phyloP scores from a whole-genome alignment of 1,140 invertebrate genomes.

The Parapsyche elsis region DNA sequence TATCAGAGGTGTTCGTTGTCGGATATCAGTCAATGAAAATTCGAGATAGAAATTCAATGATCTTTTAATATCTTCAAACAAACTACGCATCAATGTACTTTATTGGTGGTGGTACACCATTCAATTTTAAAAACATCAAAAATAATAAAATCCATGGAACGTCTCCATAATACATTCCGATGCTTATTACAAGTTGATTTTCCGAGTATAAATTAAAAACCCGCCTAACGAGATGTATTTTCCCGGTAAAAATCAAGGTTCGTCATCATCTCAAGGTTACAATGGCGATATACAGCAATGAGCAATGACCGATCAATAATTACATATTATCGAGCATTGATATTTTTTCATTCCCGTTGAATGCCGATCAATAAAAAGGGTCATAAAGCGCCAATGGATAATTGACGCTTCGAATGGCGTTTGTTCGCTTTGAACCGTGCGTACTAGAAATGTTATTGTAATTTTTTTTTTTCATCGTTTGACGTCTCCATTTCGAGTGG shows the following conservation, averaged over 20 bases:
- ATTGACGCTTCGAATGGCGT: constrained; percentile 20
- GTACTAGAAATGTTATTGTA: not conserved
- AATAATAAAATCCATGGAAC: too few species aligned
- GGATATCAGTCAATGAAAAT: constrained; percentile 18
- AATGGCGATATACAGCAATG: too few species aligned
- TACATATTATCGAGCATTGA: constrained; percentile 14
- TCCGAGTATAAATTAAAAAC: too few species aligned
- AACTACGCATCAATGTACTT: not conserved
- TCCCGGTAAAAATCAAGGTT: too few species aligned
- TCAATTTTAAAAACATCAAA: too few species aligned
- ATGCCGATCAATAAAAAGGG: constrained; percentile 20
- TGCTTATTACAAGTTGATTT: too few species aligned
- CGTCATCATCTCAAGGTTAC: too few species aligned
- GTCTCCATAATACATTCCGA: too few species aligned
- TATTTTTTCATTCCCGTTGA: constrained; percentile 1
- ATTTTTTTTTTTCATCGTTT: constrained; percentile 14
- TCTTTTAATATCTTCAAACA: not conserved
- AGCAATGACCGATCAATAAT: too few species aligned
- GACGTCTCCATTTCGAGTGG: not conserved
- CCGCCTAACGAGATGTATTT: too few species aligned
- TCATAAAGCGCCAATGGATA: constrained; percentile 14
- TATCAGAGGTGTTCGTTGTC: not conserved
- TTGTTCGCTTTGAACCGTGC: constrained; percentile 6
- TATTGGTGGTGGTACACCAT: too few species aligned
- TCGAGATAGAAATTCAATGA: constrained; percentile 10